Base-by-base conservation (phyloP, 2,113 vertebrate species). In the Charadrius vociferus region DNA sequence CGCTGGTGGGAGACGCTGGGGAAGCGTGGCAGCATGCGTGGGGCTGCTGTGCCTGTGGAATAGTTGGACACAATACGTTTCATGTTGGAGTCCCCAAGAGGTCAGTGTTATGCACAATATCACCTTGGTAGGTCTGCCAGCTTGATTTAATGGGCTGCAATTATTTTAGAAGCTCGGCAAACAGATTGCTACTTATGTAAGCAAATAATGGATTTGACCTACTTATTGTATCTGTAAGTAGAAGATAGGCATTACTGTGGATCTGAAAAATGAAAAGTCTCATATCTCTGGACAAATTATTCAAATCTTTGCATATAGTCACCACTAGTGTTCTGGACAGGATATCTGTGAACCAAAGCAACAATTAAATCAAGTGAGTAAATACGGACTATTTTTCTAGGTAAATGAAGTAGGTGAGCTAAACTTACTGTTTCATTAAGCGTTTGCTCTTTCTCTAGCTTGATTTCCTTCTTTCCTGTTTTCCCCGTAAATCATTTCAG, bases 191-290 rank as follows among this genome's bases (percentile, higher is more conserved):
- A 59, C 62, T 95, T 95, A 94, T 47, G 62, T 93, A 96, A 95
- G 78, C 49, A 87, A 95, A 85, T 91, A 89, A 66, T 59, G 63
- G 37, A 53, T 77, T 80, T 90, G 96, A 95, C 93, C 89, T 97
- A 94, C 73, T 91, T 96, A 82, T n/a, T 73, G 20, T 73, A 52
- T 86, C 55, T 87, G 65, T 61, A 45, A 79, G 78, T 62, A 72
- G 66, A 89, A 93, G 61, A 87, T 6, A 30, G 71, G 55, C 15
- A 0, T 86, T 89, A 29, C 65, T 63, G 32, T 66, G 49, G 62
- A 81, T 70, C 58, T 91, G 17, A 91, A 95, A 92, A 58, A 81
- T 53, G 24, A 82, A 66, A 20, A 47, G 32, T 65, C 75, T 50
- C 16, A 1, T 63, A 41, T 65, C 27, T 65, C 39, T 3, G 3